A percentile compares a stretch with the other conserved stretches of the same genome.
phyloP scores from a whole-genome alignment of 1,140 invertebrate species.

The Drosophila quadrilineata region DNA sequence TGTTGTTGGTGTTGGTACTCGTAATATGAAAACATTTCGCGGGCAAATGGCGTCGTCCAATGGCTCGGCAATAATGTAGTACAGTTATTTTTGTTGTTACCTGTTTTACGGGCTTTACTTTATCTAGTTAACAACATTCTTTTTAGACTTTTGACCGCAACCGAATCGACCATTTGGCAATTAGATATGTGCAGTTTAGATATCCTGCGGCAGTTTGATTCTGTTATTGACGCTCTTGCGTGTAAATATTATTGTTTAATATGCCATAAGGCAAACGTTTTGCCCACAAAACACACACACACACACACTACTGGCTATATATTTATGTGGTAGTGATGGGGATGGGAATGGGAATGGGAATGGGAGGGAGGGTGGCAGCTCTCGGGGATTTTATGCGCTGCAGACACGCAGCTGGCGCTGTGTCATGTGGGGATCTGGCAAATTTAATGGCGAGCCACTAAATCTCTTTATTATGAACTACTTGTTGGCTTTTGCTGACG shows the following conservation, averaged over 20 bases:
- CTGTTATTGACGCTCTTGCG: constrained; percentile 46
- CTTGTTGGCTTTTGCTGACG: constrained; percentile 68
- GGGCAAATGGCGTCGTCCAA: constrained; percentile 17
- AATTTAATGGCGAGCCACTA: constrained; percentile 55
- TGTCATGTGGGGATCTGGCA: constrained; percentile 8
- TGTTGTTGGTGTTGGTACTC: constrained; percentile 25
- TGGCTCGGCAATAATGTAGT: constrained; percentile 27
- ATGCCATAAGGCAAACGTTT: constrained; percentile 50
- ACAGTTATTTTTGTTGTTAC: constrained; percentile 39
- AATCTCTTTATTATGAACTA: constrained; percentile 73
- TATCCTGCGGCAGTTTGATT: constrained; percentile 14
- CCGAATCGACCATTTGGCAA: constrained; percentile 33
- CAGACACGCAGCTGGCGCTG: constrained; percentile 23
- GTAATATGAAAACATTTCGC: constrained; percentile 63
- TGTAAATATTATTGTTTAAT: constrained; percentile 78
- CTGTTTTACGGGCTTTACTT: constrained; percentile 10
- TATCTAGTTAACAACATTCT: constrained; percentile 27
- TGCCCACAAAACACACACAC: constrained; percentile 6
- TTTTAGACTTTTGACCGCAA: constrained; percentile 2
- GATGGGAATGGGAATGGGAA: no score
- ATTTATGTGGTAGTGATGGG: no score
- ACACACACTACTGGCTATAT: not conserved
- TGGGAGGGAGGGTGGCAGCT: no score
- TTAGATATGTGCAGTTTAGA: constrained; percentile 43
- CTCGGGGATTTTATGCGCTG: constrained; percentile 17